A percentile compares a stretch with the other conserved stretches of the same genome.
Conservation (phyloP, 2,888 invertebrate genomes). For the Cerastis rubricosa region DNA sequence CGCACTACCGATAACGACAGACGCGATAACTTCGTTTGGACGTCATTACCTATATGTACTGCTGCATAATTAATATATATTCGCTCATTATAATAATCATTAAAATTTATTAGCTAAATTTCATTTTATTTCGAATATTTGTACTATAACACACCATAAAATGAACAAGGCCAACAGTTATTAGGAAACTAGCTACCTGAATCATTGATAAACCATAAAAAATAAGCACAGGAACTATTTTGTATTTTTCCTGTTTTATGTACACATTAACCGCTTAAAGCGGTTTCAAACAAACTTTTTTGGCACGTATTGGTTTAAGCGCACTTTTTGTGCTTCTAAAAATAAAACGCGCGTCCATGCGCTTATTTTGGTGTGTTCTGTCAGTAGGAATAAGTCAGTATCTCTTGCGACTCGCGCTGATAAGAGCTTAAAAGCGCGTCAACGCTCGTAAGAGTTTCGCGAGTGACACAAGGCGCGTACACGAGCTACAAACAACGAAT, state of each 20-base stretch:
- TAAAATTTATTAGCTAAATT: background rate
- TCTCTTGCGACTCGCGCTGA: background rate
- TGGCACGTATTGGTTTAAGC: background rate
- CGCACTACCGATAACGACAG: background rate
- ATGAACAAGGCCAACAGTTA: background rate
- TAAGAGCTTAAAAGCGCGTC: background rate
- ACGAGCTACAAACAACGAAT: background rate
- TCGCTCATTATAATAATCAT: background rate
- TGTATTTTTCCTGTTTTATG: background rate
- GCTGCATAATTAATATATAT: background rate
- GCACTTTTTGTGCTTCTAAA: background rate
- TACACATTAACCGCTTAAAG: background rate
- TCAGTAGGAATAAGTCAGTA: background rate
- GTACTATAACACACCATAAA: background rate
- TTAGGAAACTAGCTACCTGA: background rate
- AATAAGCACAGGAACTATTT: background rate
- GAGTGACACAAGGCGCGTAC: background rate
- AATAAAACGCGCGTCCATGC: background rate
- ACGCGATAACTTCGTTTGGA: background rate
- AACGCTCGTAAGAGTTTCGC: background rate
- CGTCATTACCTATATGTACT: background rate
- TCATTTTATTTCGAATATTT: background rate
- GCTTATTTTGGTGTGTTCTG: background rate
- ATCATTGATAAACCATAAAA: background rate
- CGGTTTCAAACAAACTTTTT: background rate